Evolutionary conservation across 2,888 invertebrate genomes (phyloP), one percentile per base, ranked within the genome.

Genomic region (Chaetogeoica ovagalla): DNA sequence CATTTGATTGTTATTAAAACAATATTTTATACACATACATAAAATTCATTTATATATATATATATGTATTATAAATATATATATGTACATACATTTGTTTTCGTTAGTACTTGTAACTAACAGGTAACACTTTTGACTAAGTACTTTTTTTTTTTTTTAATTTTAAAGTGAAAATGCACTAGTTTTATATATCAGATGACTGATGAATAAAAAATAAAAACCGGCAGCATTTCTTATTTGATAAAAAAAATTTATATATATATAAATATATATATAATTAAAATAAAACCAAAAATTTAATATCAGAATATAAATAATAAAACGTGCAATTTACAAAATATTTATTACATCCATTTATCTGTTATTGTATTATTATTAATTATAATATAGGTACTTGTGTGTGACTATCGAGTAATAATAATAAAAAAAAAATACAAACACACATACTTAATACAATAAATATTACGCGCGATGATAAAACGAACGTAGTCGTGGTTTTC

Each of bases 1-100:
- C 79, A 79, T 71, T 79, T 79, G 79, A 79, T 79, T 79, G 79
- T 79, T 79, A 79, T 79, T 79, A 70, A 69, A 79, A 79, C 79
- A 79, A 79, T 62, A 52, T 63, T 52, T 71, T 79, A 79, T 63
- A 70, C 21, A 79, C 63, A 63, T 43, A 70, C 17, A 63, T 63
- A 62, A n/a, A 76, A 30, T 70, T 23, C 37, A 75, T 60, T 48
- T 43, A 76, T 76, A 43, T 43, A 65, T 62, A 62, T 59, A 76
- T 69, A 43, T 43, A 76, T 70, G 39, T 55, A 75, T 69, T 48
- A 77, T 77, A 48, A 39, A 52, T 60, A 77, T 69, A 69, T 59
- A 60, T 68, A 76, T 66, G 43, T 76, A 76, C 52, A 68, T 77
- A 77, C 69, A 79, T 70, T 63, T 63, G 19, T 79, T 66, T 79